Evolutionary conservation across 2,888 invertebrate genomes (phyloP).

Genomic region (Idaea straminata): DNA sequence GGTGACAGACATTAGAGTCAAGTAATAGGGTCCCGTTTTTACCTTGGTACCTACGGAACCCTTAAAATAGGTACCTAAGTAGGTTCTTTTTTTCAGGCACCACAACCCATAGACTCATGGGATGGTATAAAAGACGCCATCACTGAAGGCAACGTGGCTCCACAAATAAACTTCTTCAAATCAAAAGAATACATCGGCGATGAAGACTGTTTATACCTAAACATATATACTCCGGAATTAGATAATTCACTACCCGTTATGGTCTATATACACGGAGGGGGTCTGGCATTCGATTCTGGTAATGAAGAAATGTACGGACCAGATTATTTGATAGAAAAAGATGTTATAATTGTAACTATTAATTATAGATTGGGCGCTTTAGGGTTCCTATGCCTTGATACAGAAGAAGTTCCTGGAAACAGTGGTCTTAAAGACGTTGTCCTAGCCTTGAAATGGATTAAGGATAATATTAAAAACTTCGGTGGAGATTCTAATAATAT

Average conservation of each 20-base stretch:
- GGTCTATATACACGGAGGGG: constrained; percentile 40
- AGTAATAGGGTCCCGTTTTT: too few relatives aligned
- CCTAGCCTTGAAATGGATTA: constrained; percentile 41
- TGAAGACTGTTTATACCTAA: constrained; percentile 86
- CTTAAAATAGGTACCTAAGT: too few relatives aligned
- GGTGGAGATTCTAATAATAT: constrained; percentile 41
- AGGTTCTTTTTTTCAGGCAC: constrained; percentile 65
- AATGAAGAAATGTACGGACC: constrained; percentile 36
- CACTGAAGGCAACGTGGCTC: constrained; percentile 80
- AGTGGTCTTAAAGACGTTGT: constrained; percentile 44
- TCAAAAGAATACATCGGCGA: constrained; percentile 69
- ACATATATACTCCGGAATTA: constrained; percentile 82
- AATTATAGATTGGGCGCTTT: constrained; percentile 44
- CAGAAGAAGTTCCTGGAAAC: constrained; percentile 41
- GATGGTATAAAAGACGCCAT: constrained; percentile 81
- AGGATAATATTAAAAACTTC: constrained; percentile 40
- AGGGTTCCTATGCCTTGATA: constrained; percentile 42
- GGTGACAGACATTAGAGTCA: too few relatives aligned
- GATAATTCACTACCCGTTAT: constrained; percentile 35
- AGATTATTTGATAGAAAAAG: constrained; percentile 38
- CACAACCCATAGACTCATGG: constrained; percentile 80
- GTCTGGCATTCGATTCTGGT: constrained; percentile 37
- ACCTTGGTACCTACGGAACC: too few relatives aligned
- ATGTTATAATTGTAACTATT: constrained; percentile 38
- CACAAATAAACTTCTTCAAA: constrained; percentile 74